Evolutionary conservation across 2,888 invertebrate species (phyloP).

Genomic region (Papilio gigon): DNA sequence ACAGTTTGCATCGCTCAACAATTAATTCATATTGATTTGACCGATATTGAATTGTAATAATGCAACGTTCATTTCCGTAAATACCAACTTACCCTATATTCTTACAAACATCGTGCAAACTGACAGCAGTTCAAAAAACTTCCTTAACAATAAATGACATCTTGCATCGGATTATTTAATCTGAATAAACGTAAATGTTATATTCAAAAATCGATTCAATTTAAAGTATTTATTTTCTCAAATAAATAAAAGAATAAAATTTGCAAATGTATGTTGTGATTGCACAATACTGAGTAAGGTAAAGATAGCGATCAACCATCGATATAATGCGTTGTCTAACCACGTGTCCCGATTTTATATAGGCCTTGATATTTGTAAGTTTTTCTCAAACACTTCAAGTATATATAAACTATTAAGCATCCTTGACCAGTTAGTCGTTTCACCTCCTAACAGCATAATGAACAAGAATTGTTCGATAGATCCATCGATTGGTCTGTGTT

Average conservation of each 20-base stretch:
- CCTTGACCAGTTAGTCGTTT: neutral
- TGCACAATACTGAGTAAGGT: conserved; percentile 1
- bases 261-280: neutral
- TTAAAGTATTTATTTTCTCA: neutral
- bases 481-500: neutral
- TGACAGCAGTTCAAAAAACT: neutral
- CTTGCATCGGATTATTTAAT: neutral
- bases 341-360: conserved; percentile 10
- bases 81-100: neutral
- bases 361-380: neutral
- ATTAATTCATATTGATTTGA: conserved; percentile 46
- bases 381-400: neutral
- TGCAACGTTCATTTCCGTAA: conserved; percentile 36
- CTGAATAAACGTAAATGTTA: too few species aligned
- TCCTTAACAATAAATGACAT: neutral
- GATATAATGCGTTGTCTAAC: conserved; percentile 5
- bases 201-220: too few species aligned
- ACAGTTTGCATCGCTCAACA: conserved; percentile 45
- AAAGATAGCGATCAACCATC: neutral
- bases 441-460: too few species aligned
- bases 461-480: too few species aligned
- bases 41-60: conserved; percentile 45
- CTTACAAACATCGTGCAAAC: neutral
- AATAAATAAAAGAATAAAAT: neutral
- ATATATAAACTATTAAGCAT: neutral